Evolutionary conservation across 2,797 vertebrate genomes (phyloP).

Genomic region (Acanthornis magna): DNA sequence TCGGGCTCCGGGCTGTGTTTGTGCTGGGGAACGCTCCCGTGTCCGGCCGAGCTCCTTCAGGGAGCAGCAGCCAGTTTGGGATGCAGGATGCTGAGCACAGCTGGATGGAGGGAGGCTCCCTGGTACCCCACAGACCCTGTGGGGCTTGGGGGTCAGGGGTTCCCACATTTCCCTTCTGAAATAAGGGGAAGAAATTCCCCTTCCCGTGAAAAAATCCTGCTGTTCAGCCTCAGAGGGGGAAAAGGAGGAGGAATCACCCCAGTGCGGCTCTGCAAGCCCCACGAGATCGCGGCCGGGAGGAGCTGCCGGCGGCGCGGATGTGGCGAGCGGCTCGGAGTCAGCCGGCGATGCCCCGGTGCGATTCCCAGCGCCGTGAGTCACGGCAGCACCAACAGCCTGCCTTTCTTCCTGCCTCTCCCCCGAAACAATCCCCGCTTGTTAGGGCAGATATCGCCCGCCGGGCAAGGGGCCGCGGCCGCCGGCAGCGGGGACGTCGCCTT

Average conservation of each 20-base stretch:
- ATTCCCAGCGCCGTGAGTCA: not conserved
- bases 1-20: not conserved
- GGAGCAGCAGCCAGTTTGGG: rapidly evolving
- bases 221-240: not conserved
- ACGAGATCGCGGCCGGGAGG: rapidly evolving
- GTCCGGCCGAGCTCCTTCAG: rapidly evolving
- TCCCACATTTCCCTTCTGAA: not conserved
- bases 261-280: not conserved
- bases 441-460: not conserved
- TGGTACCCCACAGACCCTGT: not conserved
- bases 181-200: not conserved
- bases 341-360: not conserved
- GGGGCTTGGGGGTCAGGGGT: not conserved
- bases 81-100: not conserved
- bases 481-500: not conserved
- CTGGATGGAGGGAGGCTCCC: not conserved
- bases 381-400: not conserved
- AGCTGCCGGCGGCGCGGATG: not conserved
- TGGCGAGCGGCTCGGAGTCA: not conserved
- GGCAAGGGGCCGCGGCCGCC: not conserved
- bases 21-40: not conserved
- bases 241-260: not conserved
- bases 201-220: not conserved
- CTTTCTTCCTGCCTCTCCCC: not conserved
- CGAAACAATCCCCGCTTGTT: not conserved